phyloP scores from a whole-genome alignment of 2,797 vertebrate species.

The Syngnathus rostellatus region DNA sequence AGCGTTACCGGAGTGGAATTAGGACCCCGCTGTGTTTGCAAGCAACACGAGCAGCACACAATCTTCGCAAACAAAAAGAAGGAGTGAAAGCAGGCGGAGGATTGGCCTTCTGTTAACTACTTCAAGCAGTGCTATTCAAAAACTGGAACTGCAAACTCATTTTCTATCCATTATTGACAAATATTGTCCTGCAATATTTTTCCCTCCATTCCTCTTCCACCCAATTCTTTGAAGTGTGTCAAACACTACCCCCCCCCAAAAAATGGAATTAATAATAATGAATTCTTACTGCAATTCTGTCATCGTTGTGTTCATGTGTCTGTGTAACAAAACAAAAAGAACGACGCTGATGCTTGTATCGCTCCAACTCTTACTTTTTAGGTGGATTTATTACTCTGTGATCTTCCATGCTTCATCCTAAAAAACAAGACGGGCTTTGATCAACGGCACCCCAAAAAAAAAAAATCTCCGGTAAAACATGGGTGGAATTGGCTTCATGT shows the following conservation, averaged over 20 bases:
- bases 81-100: constrained; percentile 7
- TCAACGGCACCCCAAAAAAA: neutral
- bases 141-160: neutral
- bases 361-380: neutral
- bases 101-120: neutral
- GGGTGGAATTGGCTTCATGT: neutral
- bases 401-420: neutral
- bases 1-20: constrained; percentile 50
- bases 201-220: no score
- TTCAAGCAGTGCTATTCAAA: neutral
- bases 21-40: constrained; percentile 49
- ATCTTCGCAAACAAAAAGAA: constrained; percentile 26
- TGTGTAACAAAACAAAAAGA: neutral
- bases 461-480: neutral
- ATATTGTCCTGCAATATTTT: no score
- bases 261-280: neutral
- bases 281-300: neutral
- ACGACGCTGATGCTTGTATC: neutral
- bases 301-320: neutral
- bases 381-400: neutral
- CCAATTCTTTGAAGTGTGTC: neutral
- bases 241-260: neutral
- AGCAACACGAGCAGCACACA: constrained; percentile 14
- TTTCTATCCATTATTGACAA: neutral
- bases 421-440: neutral